These are phyloP conservation scores for Colinus virginianus DNA, from an alignment of 2,113 vertebrate genomes.

Conservation along the genomic window DNA sequence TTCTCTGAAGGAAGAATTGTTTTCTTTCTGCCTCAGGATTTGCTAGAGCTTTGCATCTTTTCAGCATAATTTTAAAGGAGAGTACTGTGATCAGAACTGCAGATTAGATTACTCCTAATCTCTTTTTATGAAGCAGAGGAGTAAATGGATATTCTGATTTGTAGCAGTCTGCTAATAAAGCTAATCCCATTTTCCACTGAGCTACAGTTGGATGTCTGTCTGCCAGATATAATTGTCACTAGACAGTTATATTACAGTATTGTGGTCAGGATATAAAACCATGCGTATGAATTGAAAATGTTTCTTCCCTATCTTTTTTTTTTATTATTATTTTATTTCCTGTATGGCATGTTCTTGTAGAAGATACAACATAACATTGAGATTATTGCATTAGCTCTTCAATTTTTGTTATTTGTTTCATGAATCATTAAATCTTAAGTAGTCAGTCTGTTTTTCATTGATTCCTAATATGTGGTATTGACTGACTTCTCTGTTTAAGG, in stretches of 20 bases:
- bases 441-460: background rate
- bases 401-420: background rate
- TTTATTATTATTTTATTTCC: background rate
- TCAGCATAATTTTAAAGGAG: background rate
- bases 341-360: background rate
- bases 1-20: background rate
- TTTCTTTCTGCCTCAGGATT: background rate
- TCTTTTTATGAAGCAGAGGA: slow-evolving; percentile 15
- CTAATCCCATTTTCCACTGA: slow-evolving; percentile 58
- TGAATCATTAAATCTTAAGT: background rate
- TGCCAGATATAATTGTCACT: slow-evolving; percentile 32
- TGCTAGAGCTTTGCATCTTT: slow-evolving; percentile 6
- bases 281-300: background rate
- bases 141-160: slow-evolving; percentile 21
- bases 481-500: background rate
- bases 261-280: slow-evolving; percentile 6
- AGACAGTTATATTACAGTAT: background rate
- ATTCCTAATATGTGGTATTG: background rate
- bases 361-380: background rate
- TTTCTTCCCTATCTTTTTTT: background rate
- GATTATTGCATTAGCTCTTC: background rate
- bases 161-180: slow-evolving; percentile 54
- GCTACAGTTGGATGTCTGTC: slow-evolving; percentile 36
- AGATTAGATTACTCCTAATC: slow-evolving; percentile 56
- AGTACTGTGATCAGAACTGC: background rate